Evolutionary conservation across 2,888 invertebrate genomes (phyloP), one percentile per base, ranked within the genome.

Genomic region (Pocota personata): DNA sequence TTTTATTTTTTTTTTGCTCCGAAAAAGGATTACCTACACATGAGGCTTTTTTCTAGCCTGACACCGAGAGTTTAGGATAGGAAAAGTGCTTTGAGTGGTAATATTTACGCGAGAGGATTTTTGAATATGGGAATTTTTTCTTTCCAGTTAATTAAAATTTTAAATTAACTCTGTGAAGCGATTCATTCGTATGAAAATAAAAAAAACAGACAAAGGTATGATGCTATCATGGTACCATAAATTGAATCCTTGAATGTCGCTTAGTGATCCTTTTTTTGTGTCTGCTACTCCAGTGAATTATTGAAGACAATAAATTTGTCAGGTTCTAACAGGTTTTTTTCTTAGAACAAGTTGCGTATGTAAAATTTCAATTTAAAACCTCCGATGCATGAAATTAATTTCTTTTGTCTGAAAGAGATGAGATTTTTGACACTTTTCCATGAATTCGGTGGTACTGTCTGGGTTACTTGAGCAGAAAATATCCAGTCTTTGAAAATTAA

Each of bases 361-460:
- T 7, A 16, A 46, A 58, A 67, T 48, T 76, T 76, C 66, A 76
- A 76, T 76, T 58, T 40, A 12, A 48, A 67, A 58, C 27, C 37
- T 27, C n/a, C 76, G 67, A 37, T 76, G 76, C 76, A 76, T 76
- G 76, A 76, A 76, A 76, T 76, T 76, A 76, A 76, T 76, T 58
- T 67, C 66, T 21, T 66, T 76, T 76, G 58, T 48, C 58, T 76
- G 37, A 35, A 21, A 21, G 43, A 64, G 43, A 57, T 46, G 66
- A 16, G 16, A 66, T 46, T 67, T 67, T 50, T 76, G 62, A 73
- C 62, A 62, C 48, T 37, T 73, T 62, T n/a, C 21, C 4, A 32
- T n/a, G 19, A 19, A 35, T 8, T 0, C 35, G 12, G 12, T 55
- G 8, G 1, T 2, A 6, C 19, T 35, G 19, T 57, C 10, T 57